Conservation (phyloP, 2,797 vertebrate species). For the Notoglanidium macrostoma region DNA sequence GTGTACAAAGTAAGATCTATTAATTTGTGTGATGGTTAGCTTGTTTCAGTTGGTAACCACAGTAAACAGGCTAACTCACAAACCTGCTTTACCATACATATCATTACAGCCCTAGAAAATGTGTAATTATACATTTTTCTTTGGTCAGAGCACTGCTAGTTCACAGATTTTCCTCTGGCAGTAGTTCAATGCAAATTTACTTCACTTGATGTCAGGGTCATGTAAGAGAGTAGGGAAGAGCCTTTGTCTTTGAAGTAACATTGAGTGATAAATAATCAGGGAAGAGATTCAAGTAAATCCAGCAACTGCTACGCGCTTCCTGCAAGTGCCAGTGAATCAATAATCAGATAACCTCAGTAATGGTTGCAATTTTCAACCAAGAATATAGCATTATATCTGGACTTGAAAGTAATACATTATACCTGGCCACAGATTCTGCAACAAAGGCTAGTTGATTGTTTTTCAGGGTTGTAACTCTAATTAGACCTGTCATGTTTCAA, state of each 20-base stretch:
- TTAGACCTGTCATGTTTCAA: not conserved
- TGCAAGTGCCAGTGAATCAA: not conserved
- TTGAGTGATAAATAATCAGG: constrained; percentile 32
- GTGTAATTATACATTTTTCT: not conserved
- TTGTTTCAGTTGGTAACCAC: not conserved
- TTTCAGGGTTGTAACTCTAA: not conserved
- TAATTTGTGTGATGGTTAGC: not conserved
- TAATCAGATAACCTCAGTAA: not conserved
- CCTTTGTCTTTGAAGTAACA: constrained; percentile 56
- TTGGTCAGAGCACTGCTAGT: not conserved
- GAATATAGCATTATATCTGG: not conserved
- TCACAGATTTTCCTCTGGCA: not conserved
- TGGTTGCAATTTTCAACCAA: not conserved
- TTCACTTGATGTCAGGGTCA: constrained; percentile 6
- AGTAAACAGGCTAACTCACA: not conserved
- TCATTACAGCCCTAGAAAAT: not conserved
- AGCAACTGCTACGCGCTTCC: constrained; percentile 7
- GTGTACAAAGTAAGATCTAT: not conserved
- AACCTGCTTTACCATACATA: not conserved
- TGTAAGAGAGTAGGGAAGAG: constrained; percentile 9
- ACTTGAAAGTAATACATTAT: not conserved
- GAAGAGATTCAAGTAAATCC: constrained; percentile 60
- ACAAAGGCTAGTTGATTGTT: not conserved
- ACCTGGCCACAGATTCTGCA: not conserved
- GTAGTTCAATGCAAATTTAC: constrained; percentile 3